Evolutionary conservation across 2,888 invertebrate genomes (phyloP), one percentile per base, ranked within the genome.

Genomic region (Digitonthophagus gazella): DNA sequence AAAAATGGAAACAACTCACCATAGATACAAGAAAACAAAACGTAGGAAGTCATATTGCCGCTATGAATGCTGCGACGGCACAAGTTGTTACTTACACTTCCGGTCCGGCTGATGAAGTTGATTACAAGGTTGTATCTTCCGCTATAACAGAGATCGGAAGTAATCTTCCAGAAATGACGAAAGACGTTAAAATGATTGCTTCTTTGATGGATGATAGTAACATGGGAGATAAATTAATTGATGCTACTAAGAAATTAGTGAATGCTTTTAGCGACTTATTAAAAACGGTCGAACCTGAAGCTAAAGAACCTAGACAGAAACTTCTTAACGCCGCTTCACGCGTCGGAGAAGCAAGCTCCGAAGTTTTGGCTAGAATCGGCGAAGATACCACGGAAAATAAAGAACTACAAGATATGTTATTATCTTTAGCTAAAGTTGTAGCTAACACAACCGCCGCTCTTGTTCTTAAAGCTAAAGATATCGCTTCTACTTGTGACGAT

Each of bases 51-150:
- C 96, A 98, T 83, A 93, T 99, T 76, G 98, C 98, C 3, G 98
- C 98, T 69, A 98, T 99, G 97, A 98, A 96, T 84, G 98, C 98
- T 0, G 98, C 98, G 68, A 99, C 98, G 0, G 99, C 99, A 5
- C 97, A 98, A 83, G 83, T 80, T 1, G 83, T 83, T 0, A 83
- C 83, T 6, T 73, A 83, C 67, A 83, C 81, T 71, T 76, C 84
- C 83, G 91, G 90, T 2, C 85, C 90, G 0, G 90, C 91, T 0
- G 95, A 96, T 74, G 96, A 97, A 76, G 93, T 97, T 5, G 97
- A 98, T 83, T 95, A 97, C 80, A 94, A 93, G 2, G 96, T 97
- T 0, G 96, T 99, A 0, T 97, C 98, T 0, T 96, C 97, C 0
- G 98, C 98, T 20, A 97, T 99, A 72, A 95, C 96, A 6, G 97